Conservation (phyloP, 2,888 invertebrate species). For the Alentia gelatinosa region DNA sequence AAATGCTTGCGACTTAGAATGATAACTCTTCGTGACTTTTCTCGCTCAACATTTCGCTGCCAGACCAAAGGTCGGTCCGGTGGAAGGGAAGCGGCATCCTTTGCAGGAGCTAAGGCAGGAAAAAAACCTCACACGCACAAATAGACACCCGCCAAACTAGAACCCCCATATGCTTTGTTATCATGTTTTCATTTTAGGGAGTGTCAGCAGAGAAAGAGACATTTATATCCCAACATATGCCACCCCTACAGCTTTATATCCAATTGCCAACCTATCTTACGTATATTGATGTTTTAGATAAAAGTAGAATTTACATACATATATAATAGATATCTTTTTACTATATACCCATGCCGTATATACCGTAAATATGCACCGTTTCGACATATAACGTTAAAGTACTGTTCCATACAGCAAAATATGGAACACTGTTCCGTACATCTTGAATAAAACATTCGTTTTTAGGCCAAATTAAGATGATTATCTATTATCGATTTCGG, state of each 20-base stretch:
- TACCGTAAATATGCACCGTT: too few relatives aligned
- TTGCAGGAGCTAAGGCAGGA: conserved; percentile 52
- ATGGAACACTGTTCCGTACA: too few relatives aligned
- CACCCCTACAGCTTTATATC: background rate
- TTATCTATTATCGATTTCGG: too few relatives aligned
- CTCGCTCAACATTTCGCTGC: background rate
- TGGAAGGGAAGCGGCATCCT: conserved; percentile 39
- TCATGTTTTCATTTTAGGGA: background rate
- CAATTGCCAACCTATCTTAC: background rate
- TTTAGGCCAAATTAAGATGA: too few relatives aligned
- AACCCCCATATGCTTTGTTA: background rate
- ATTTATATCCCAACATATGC: background rate
- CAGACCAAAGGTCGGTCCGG: conserved; percentile 46
- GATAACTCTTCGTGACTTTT: background rate
- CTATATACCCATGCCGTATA: too few relatives aligned
- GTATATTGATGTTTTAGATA: too few relatives aligned
- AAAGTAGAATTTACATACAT: too few relatives aligned
- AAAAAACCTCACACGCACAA: background rate
- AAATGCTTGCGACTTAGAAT: background rate
- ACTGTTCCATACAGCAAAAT: too few relatives aligned
- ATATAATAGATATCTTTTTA: too few relatives aligned
- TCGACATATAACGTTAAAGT: too few relatives aligned
- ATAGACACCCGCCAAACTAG: background rate
- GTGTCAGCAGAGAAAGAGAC: background rate
- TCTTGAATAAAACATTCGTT: too few relatives aligned